phyloP scores from a whole-genome alignment of 2,797 vertebrate species.

The Buceros bicornis region DNA sequence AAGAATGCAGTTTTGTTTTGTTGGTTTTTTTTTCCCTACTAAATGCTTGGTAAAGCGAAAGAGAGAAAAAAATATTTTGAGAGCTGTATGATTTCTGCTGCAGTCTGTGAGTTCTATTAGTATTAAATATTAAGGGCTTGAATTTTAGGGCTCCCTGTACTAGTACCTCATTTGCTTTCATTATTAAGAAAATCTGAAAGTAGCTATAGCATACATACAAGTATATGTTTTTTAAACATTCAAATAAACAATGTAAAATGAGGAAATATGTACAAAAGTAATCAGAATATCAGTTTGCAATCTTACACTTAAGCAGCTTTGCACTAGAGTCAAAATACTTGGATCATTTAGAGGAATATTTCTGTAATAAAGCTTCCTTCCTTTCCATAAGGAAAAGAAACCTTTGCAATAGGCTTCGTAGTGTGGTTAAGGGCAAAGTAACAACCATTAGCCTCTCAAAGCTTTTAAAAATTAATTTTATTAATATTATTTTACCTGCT shows the following conservation, averaged over 20 bases:
- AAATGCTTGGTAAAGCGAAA: neutral
- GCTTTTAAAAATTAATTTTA: neutral
- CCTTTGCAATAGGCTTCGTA: neutral
- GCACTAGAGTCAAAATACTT: constrained; percentile 12
- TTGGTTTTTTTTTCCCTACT: neutral
- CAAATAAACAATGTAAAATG: constrained; percentile 9
- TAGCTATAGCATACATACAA: neutral
- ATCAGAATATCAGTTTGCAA: neutral
- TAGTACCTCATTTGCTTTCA: neutral
- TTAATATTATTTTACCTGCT: neutral
- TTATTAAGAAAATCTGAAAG: constrained; percentile 12
- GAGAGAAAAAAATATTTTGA: neutral
- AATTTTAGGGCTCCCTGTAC: neutral
- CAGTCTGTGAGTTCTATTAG: neutral
- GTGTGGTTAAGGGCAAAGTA: neutral
- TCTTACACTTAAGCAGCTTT: neutral
- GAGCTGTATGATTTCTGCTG: neutral
- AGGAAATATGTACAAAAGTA: neutral
- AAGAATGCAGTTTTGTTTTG: neutral
- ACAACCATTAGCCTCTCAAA: neutral
- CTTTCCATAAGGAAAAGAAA: neutral
- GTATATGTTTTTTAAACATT: neutral
- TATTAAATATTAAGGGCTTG: neutral
- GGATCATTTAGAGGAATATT: neutral
- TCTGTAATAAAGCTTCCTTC: neutral